phyloP scores from a whole-genome alignment of 2,797 vertebrate species.

The Lagorchestes hirsutus region DNA sequence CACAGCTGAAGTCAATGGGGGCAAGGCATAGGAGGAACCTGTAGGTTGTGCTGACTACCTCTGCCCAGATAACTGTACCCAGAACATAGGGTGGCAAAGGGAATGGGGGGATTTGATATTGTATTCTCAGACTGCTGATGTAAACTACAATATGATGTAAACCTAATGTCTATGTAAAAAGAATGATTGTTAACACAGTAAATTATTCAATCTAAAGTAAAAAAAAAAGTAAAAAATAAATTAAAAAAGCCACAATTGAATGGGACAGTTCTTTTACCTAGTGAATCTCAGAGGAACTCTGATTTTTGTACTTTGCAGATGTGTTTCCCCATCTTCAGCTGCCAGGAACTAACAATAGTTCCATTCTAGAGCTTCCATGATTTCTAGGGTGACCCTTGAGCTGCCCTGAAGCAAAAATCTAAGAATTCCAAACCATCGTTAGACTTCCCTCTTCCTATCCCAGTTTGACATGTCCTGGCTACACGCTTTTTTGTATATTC shows the following conservation, averaged over 20 bases:
- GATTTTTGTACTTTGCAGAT: not conserved
- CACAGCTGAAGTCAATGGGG: slow-evolving; percentile 47
- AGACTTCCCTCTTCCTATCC: too few species aligned
- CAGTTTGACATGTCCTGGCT: too few species aligned
- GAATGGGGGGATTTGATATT: not conserved
- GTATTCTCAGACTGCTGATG: slow-evolving; percentile 68
- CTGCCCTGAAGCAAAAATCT: too few species aligned
- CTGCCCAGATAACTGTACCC: slow-evolving; percentile 31
- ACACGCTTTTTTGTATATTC: too few species aligned
- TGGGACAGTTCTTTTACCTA: not conserved
- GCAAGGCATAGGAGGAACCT: slow-evolving; percentile 37
- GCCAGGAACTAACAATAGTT: not conserved
- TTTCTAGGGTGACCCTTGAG: not conserved
- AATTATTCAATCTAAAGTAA: slow-evolving; percentile 84
- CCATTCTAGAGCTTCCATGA: not conserved
- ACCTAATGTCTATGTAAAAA: slow-evolving; percentile 82
- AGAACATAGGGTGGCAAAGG: slow-evolving; percentile 38
- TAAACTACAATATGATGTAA: slow-evolving; percentile 81
- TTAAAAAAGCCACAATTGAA: not conserved
- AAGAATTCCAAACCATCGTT: too few species aligned
- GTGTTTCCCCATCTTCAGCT: not conserved
- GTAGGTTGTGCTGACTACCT: slow-evolving; percentile 48
- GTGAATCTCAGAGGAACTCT: not conserved
- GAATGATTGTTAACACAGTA: slow-evolving; percentile 83
- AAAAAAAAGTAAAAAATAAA: not conserved